Conservation (phyloP, 2,797 vertebrate species). For the Ctenochaetus hawaiiensis region DNA sequence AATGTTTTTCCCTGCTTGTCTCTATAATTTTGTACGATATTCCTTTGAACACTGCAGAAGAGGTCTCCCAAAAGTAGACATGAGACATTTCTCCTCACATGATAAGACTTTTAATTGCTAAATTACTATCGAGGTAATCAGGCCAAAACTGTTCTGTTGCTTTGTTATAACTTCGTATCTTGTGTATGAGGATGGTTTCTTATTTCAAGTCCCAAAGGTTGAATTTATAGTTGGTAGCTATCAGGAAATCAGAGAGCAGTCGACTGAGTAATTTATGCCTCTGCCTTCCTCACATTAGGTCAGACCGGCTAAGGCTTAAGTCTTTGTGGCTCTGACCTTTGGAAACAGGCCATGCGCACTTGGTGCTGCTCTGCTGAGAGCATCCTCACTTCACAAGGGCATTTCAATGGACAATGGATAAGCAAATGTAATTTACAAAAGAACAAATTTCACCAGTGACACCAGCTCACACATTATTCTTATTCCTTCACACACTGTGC, state of each 20-base stretch:
- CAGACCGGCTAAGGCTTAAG: background rate
- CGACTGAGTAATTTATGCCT: background rate
- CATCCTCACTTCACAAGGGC: background rate
- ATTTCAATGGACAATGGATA: background rate
- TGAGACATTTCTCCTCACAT: background rate
- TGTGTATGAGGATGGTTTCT: background rate
- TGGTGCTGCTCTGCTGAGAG: background rate
- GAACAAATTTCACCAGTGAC: background rate
- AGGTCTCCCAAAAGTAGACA: background rate
- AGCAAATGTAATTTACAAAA: background rate
- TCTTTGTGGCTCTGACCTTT: background rate
- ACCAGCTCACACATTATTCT: background rate
- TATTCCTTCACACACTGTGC: background rate
- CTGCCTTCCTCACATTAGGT: background rate
- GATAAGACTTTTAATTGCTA: background rate
- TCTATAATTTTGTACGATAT: background rate
- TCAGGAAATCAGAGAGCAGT: background rate
- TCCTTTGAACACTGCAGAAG: background rate
- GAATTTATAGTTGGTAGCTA: background rate
- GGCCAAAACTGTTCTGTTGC: background rate
- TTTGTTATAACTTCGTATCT: background rate
- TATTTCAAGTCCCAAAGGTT: background rate
- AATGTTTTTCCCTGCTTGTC: background rate
- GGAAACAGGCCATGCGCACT: slow-evolving; percentile 1
- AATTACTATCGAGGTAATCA: background rate